A percentile compares a stretch with the other conserved stretches of the same genome.
phyloP scores from a whole-genome alignment of 2,888 invertebrate species.

The Aricia artaxerxes region DNA sequence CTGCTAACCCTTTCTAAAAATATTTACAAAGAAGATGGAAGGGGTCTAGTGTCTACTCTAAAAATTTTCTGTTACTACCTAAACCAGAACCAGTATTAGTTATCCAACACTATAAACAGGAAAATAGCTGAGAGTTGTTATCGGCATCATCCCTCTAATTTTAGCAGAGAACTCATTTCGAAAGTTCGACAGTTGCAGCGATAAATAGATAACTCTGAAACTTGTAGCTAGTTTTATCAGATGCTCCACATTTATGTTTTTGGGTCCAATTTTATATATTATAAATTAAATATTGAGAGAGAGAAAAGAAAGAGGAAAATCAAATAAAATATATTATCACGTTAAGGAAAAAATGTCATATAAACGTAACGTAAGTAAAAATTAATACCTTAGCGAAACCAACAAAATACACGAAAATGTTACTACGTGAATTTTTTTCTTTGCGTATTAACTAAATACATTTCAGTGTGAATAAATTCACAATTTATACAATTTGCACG shows the following conservation, averaged over 20 bases:
- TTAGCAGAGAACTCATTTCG: constrained; percentile 5
- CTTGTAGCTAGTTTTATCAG: constrained; percentile 8
- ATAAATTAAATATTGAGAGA: neutral
- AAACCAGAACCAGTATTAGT: neutral
- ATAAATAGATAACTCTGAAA: constrained; percentile 17
- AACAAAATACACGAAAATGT: neutral
- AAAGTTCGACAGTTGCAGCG: constrained; percentile 25
- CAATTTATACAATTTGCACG: neutral
- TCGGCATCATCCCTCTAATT: neutral
- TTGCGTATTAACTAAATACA: neutral
- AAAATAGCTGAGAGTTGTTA: neutral
- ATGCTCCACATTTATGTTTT: neutral
- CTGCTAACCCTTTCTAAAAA: too few species aligned
- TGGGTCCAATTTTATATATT: neutral
- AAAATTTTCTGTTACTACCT: neutral
- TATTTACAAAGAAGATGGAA: too few species aligned
- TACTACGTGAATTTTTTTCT: neutral
- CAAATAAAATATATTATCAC: neutral
- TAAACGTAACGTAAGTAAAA: neutral
- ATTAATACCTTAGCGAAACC: neutral
- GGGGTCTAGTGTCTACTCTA: too few species aligned
- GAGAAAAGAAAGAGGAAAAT: neutral
- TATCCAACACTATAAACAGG: neutral
- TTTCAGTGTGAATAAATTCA: neutral
- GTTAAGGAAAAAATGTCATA: neutral